Percentiles rank a stretch among this genome's conserved stretches.
These are phyloP conservation scores for Megalops cyprinoides DNA, from an alignment of 2,797 vertebrate species.

Conservation along the genomic window DNA sequence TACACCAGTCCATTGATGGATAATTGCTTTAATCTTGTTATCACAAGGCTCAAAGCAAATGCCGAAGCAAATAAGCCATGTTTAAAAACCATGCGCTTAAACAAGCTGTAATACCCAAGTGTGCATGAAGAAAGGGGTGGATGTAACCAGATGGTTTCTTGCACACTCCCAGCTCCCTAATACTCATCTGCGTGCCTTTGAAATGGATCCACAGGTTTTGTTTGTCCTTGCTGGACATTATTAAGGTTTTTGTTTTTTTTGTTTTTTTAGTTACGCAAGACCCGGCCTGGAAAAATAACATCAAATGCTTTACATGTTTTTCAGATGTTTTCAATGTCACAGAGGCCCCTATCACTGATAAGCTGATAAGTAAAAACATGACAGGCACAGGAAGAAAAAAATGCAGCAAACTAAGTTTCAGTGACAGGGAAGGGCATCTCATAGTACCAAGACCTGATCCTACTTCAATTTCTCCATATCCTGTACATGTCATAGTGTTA, in stretches of 20 bases:
- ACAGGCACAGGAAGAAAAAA: not conserved
- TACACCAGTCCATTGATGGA: not conserved
- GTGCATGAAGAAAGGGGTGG: not conserved
- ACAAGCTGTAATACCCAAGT: not conserved
- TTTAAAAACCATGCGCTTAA: constrained; percentile 12
- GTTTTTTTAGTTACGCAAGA: not conserved
- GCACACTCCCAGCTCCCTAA: not conserved
- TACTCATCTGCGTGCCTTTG: constrained; percentile 1
- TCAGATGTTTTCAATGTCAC: constrained; percentile 15
- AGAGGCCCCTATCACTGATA: constrained; percentile 2
- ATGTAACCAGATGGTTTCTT: constrained; percentile 9
- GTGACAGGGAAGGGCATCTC: not conserved
- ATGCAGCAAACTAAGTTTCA: not conserved
- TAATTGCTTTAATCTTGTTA: constrained; percentile 17
- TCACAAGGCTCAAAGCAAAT: constrained; percentile 12
- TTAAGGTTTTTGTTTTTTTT: not conserved
- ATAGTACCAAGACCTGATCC: not conserved
- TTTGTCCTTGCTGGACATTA: constrained; percentile 1
- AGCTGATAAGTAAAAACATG: not conserved
- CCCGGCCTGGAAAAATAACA: constrained; percentile 5
- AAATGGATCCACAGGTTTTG: constrained; percentile 5
- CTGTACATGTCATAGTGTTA: not conserved
- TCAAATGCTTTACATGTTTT: constrained; percentile 17
- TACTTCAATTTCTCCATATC: not conserved
- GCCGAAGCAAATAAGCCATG: constrained; percentile 13